Conservation (phyloP, 2,113 vertebrate genomes). For the Rhizomys pruinosus region DNA sequence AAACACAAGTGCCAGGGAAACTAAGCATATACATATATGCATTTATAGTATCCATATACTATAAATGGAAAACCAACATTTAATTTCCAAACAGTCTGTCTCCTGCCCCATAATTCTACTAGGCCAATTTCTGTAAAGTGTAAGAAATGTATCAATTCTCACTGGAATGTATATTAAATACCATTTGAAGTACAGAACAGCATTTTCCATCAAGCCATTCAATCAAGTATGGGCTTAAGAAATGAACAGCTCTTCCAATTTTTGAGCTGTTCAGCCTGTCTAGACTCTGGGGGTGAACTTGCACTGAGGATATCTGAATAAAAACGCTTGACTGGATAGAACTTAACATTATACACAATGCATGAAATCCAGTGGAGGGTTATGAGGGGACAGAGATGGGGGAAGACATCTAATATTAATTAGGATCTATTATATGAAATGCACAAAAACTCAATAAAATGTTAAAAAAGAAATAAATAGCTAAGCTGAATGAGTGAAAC, state of each 20-base stretch:
- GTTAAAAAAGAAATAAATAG: no score
- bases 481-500: not conserved
- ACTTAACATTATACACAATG: no score
- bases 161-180: not conserved
- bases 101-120: not conserved
- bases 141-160: not conserved
- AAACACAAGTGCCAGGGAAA: not conserved
- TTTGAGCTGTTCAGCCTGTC: no score
- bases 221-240: not conserved
- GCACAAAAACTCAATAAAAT: no score
- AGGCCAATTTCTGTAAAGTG: conserved; percentile 16
- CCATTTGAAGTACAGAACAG: not conserved
- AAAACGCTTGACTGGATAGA: no score
- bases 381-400: no score
- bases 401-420: no score
- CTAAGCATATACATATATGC: not conserved
- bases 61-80: conserved; percentile 44
- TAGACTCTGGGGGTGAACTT: no score
- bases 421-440: no score
- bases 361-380: no score
- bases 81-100: conserved; percentile 14
- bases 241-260: not conserved
- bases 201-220: not conserved
- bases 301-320: no score
- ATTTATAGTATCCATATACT: conserved; percentile 28